phyloP scores from a whole-genome alignment of 2,888 invertebrate genomes.

The Cataglyphis altisquamis region DNA sequence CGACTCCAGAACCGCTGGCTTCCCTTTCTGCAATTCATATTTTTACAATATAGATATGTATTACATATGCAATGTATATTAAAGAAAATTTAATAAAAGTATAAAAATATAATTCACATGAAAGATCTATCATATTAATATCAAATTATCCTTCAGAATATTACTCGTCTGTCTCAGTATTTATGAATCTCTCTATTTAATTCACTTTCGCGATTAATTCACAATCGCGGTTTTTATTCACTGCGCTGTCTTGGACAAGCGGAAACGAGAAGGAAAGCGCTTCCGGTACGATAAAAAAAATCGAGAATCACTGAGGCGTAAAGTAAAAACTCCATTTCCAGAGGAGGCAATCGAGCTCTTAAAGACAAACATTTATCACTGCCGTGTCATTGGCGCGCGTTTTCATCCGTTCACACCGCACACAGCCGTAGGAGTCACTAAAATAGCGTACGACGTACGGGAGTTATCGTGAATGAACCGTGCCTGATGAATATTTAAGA shows the following conservation, averaged over 20 bases:
- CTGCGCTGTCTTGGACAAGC: slow-evolving; percentile 16
- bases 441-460: slow-evolving; percentile 52
- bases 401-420: slow-evolving; percentile 45
- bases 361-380: slow-evolving; percentile 60
- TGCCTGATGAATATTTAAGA: slow-evolving; percentile 55
- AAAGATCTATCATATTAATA: neutral
- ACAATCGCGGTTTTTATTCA: slow-evolving; percentile 35
- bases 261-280: slow-evolving; percentile 41
- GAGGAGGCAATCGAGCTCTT: slow-evolving; percentile 39
- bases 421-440: slow-evolving; percentile 11
- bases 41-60: slow-evolving; percentile 9
- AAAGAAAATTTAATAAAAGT: neutral
- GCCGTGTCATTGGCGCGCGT: slow-evolving; percentile 60
- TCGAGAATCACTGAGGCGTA: slow-evolving; percentile 25
- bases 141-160: slow-evolving; percentile 23
- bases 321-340: slow-evolving; percentile 14
- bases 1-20: slow-evolving; percentile 83
- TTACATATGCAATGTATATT: neutral
- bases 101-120: slow-evolving; percentile 1
- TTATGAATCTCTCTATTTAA: slow-evolving; percentile 12
- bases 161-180: slow-evolving; percentile 42
- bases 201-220: neutral
- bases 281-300: slow-evolving; percentile 54
- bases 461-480: slow-evolving; percentile 46
- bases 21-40: slow-evolving; percentile 82